phyloP scores from a whole-genome alignment of 2,797 vertebrate species.

The Glossophaga mutica region DNA sequence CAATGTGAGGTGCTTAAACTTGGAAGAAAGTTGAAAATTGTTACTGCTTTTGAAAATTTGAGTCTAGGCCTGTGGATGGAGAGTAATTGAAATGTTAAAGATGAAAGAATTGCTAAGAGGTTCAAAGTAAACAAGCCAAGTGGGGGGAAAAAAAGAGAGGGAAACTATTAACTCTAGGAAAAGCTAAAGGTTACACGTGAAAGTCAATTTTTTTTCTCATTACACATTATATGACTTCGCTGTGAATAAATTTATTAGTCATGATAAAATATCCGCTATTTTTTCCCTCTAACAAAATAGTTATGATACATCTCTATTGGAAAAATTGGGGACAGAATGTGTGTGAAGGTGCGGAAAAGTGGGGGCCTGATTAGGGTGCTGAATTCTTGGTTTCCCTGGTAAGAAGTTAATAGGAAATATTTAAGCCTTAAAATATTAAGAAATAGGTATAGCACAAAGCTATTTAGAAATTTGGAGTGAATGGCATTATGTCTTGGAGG shows the following conservation, averaged over 20 bases:
- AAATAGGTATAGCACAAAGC: not conserved
- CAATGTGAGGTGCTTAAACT: not conserved
- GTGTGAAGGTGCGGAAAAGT: not conserved
- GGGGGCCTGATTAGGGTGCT: not conserved
- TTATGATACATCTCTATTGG: not conserved
- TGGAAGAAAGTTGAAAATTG: constrained; percentile 18
- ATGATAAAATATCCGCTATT: constrained; percentile 12
- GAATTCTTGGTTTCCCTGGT: not conserved
- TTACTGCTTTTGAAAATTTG: constrained; percentile 5
- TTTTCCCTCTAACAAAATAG: constrained; percentile 14
- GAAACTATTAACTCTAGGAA: constrained; percentile 21
- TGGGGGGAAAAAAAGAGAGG: not conserved
- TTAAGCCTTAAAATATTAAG: not conserved
- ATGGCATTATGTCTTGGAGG: not conserved
- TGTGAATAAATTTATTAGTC: not conserved
- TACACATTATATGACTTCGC: constrained; percentile 9
- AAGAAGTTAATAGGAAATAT: not conserved
- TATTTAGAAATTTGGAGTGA: not conserved
- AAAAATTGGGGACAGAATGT: not conserved
- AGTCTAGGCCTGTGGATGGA: not conserved
- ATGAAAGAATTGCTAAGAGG: constrained; percentile 26
- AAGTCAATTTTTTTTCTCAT: constrained; percentile 29
- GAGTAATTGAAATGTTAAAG: constrained; percentile 11
- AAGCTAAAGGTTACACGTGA: constrained; percentile 32
- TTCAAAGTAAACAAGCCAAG: constrained; percentile 29